Evolutionary conservation across 2,113 vertebrate genomes (phyloP).

Genomic region (Connochaetes taurinus): DNA sequence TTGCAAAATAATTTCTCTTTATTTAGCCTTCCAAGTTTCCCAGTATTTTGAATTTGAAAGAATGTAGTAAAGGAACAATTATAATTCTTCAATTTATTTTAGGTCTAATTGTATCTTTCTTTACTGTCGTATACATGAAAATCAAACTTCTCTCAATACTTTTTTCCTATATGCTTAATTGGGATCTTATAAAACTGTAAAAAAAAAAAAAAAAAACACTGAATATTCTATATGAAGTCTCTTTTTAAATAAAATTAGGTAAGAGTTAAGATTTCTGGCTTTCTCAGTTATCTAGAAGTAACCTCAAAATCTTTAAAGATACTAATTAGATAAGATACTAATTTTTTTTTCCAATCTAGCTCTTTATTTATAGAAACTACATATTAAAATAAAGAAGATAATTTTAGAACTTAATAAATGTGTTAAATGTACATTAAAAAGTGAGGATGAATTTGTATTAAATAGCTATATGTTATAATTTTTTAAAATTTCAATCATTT

Average conservation of each 20-base stretch:
- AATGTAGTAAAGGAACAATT: background rate
- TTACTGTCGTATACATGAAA: background rate
- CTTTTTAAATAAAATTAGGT: background rate
- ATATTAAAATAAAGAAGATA: background rate
- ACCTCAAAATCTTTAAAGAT: background rate
- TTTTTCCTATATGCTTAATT: background rate
- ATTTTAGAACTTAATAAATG: background rate
- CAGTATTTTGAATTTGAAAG: background rate
- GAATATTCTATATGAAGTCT: background rate
- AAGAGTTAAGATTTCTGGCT: background rate
- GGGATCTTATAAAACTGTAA: background rate
- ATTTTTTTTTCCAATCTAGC: background rate
- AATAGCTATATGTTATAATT: background rate
- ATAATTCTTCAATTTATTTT: background rate
- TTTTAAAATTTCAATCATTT: background rate
- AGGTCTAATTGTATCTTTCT: background rate
- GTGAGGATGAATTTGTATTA: background rate
- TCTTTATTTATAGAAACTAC: background rate
- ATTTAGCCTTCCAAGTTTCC: background rate
- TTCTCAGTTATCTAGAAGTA: background rate
- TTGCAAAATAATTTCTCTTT: conserved; percentile 4
- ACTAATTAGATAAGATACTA: background rate
- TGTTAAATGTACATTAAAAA: background rate
- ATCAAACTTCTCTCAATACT: background rate
- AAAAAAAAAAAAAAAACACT: background rate